Percentiles rank a stretch among this genome's conserved stretches.
Evolutionary conservation across 2,797 vertebrate species (phyloP).

Genomic region (Ciconia nigra): DNA sequence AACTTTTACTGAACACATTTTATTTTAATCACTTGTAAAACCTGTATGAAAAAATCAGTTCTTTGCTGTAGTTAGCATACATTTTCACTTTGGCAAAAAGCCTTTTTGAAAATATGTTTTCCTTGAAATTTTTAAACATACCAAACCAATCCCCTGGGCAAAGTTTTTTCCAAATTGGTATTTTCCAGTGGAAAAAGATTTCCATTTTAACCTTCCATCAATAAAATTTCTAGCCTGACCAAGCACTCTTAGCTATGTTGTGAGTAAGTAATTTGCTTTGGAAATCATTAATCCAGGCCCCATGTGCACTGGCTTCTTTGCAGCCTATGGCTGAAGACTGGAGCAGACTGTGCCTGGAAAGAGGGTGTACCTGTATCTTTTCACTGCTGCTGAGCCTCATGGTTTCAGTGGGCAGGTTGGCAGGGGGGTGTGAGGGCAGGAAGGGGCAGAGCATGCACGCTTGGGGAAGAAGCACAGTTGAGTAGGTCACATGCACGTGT

Average conservation of each 20-base stretch:
- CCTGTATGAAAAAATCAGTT: neutral
- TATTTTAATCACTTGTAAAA: slow-evolving; percentile 28
- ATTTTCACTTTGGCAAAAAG: neutral
- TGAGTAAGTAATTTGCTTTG: neutral
- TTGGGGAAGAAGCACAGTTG: neutral
- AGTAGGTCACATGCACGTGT: accelerated
- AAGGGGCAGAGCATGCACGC: accelerated
- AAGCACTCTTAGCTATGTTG: neutral
- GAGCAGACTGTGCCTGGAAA: neutral
- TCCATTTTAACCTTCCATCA: neutral
- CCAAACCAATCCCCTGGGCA: neutral
- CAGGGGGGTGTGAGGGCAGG: neutral
- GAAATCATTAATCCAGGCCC: neutral
- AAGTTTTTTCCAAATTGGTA: neutral
- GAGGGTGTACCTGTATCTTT: neutral
- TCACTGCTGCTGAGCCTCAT: accelerated
- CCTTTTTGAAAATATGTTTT: neutral
- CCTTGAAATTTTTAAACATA: neutral
- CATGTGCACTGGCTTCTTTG: neutral
- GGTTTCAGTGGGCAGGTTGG: neutral
- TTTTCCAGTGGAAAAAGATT: neutral
- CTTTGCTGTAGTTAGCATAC: neutral
- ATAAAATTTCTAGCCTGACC: neutral
- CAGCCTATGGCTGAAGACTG: neutral
- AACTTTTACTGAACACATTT: neutral